Percentiles rank a stretch among this genome's conserved stretches.
phyloP scores from a whole-genome alignment of 2,113 vertebrate species.

The Pollachius pollachius region DNA sequence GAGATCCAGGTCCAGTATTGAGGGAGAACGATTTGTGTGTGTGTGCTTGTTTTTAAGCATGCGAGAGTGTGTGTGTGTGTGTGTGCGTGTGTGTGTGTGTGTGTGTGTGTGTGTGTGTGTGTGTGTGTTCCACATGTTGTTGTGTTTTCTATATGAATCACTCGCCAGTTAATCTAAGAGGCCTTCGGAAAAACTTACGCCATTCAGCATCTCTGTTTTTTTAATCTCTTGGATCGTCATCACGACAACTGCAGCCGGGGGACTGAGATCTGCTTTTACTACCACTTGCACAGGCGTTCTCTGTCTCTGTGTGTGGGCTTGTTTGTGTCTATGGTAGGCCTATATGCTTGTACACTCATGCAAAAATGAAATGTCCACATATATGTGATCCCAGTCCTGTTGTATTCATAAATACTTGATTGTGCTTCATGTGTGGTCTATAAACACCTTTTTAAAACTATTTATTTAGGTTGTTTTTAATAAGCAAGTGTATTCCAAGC shows the following conservation, averaged over 20 bases:
- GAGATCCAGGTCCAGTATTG: no score
- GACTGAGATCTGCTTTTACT: constrained; percentile 13
- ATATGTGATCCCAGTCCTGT: no score
- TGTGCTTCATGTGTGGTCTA: no score
- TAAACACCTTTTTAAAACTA: no score
- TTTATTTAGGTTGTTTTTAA: no score
- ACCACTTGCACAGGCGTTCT: neutral
- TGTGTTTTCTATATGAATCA: constrained; percentile 2
- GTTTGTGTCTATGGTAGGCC: neutral
- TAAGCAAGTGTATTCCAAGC: no score
- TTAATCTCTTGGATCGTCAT: constrained; percentile 27
- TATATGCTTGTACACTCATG: constrained; percentile 6
- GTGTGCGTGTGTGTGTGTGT: neutral
- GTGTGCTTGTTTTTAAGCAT: neutral
- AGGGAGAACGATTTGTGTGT: neutral
- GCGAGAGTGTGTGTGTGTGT: neutral
- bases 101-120: neutral
- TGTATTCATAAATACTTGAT: no score
- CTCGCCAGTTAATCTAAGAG: neutral
- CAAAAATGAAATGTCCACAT: no score
- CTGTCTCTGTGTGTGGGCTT: constrained; percentile 9
- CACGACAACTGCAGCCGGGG: constrained; percentile 35
- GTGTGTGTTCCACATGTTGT: neutral
- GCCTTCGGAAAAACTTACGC: constrained; percentile 42
- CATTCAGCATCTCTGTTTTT: constrained; percentile 27